phyloP scores from a whole-genome alignment of 2,888 invertebrate genomes.

The Nymphalis c-album region DNA sequence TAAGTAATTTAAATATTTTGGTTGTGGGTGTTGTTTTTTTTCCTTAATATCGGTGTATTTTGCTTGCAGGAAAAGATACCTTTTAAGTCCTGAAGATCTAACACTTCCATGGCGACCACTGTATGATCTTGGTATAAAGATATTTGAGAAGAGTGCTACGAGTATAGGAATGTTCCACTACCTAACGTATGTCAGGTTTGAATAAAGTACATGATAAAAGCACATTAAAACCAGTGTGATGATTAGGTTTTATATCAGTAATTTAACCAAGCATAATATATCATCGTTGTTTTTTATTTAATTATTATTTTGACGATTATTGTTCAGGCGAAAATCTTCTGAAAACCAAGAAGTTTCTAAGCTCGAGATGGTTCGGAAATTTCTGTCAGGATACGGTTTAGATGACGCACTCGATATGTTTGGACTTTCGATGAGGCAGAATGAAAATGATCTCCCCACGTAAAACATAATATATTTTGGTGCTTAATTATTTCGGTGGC shows the following conservation, averaged over 20 bases:
- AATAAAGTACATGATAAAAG: conserved; percentile 25
- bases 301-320: conserved; percentile 45
- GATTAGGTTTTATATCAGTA: too few species aligned
- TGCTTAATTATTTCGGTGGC: conserved; percentile 31
- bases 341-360: conserved; percentile 56
- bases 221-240: conserved; percentile 1
- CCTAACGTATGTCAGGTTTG: conserved; percentile 68
- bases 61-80: conserved; percentile 85
- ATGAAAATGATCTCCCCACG: conserved; percentile 63
- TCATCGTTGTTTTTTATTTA: neutral
- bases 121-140: conserved; percentile 84
- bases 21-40: too few species aligned
- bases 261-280: too few species aligned
- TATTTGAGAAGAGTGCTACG: conserved; percentile 80
- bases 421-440: conserved; percentile 55
- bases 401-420: conserved; percentile 64
- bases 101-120: conserved; percentile 93
- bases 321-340: conserved; percentile 65
- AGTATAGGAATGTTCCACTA: conserved; percentile 83
- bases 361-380: conserved; percentile 68
- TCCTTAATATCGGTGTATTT: neutral
- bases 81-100: conserved; percentile 89
- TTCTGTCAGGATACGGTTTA: conserved; percentile 68
- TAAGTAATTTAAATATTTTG: neutral
- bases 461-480: conserved; percentile 44